Evolutionary conservation across 2,113 vertebrate species (phyloP), one percentile per base, ranked within the genome.

Genomic region (Tragulus kanchil): DNA sequence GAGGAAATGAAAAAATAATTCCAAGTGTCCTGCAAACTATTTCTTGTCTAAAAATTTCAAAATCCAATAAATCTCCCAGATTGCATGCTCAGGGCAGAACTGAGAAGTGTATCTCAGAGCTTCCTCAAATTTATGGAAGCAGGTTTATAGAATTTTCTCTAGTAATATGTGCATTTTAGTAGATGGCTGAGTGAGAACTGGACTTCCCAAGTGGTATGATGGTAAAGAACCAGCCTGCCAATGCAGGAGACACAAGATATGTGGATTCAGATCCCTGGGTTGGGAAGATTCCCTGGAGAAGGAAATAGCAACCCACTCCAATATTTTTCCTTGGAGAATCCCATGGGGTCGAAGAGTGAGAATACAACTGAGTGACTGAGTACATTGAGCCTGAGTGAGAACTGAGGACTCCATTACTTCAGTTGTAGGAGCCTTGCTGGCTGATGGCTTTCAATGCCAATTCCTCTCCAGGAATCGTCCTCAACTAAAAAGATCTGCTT

Each of bases 1-100:
- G 48, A 95, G 8, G 36, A 75, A 64, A 83, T 15, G 36, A 88
- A 92, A n/a, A 23, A 73, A 17, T 75, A 75, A 77, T 75, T 87
- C 2, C 4, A 83, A 28, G 21, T 50, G 31, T 42, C 28, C n/a
- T 75, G 23, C 48, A 95, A 56, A 82, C 19, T 67, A 42, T 13
- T 11, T 10, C 48, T 94, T 85, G 59, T 59, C 3, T 52, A 56
- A 84, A 78, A n/a, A 36, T 58, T 58, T 82, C 13, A 81, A 81
- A 87, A 56, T 81, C 14, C 7, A 62, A 0, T 71, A 21, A 36
- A 56, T 92, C 23, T 75, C 13, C 8, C 48, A 87, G 19, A n/a
- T 12, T 1, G 11, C 54, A n/a, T 73, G 19, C 48, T 75, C 26
- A 88, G 11, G 7, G 26, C 3, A 92, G 21, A 54, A 36, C 15